Percentiles rank a stretch among this genome's conserved stretches.
Evolutionary conservation across 2,113 vertebrate species (phyloP).

Genomic region (Acrocephalus arundinaceus): DNA sequence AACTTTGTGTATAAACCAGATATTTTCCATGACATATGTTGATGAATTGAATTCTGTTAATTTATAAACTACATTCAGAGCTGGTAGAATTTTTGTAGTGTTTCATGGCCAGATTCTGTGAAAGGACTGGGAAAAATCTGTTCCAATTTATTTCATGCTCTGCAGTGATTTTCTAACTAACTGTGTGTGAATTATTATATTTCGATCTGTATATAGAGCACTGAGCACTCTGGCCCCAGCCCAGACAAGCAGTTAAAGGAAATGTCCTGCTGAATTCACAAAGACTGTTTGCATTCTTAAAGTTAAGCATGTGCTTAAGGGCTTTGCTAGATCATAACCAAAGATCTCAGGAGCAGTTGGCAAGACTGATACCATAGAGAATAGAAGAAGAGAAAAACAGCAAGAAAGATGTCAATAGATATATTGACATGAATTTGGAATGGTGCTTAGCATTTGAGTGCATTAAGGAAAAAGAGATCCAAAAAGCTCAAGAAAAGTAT

Average conservation of each 20-base stretch:
- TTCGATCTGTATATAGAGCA: constrained; percentile 26
- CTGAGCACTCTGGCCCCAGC: constrained; percentile 20
- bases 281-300: constrained; percentile 62
- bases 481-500: constrained; percentile 26
- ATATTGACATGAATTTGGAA: constrained; percentile 57
- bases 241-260: constrained; percentile 61
- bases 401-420: constrained; percentile 61
- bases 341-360: constrained; percentile 60
- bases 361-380: constrained; percentile 57
- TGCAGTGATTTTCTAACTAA: constrained; percentile 35
- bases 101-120: constrained; percentile 1
- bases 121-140: constrained; percentile 43
- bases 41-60: constrained; percentile 20
- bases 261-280: constrained; percentile 59
- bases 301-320: constrained; percentile 65
- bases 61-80: constrained; percentile 42
- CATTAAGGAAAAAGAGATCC: constrained; percentile 33
- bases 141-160: constrained; percentile 46
- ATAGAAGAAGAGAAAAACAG: constrained; percentile 56
- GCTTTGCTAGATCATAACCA: constrained; percentile 67
- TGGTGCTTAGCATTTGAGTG: constrained; percentile 35
- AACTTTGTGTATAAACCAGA: constrained; percentile 35
- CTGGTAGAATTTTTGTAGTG: constrained; percentile 6
- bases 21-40: constrained; percentile 39
- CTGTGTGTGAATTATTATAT: constrained; percentile 48